Evolutionary conservation across 1,140 invertebrate genomes (phyloP).

Genomic region (Oreohelix idahoensis): DNA sequence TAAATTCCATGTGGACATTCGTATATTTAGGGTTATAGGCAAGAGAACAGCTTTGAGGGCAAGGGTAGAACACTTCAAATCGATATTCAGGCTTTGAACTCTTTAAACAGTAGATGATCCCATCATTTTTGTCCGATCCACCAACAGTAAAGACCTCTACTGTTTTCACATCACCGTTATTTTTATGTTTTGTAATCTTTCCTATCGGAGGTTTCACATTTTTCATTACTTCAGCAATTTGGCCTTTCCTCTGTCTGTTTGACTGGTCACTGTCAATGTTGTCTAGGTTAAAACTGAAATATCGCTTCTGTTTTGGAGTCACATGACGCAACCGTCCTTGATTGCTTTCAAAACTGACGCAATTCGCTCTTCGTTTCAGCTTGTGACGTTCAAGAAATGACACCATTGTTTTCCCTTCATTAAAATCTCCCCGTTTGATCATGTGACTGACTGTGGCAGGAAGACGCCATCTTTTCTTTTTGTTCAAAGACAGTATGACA

Average conservation of each 20-base stretch:
- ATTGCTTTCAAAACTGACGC: constrained; percentile 44
- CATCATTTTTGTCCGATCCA: not conserved
- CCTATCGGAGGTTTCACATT: not conserved
- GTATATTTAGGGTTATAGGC: constrained; percentile 45
- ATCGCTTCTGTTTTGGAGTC: constrained; percentile 12
- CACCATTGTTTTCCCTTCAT: constrained; percentile 30
- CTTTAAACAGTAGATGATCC: not conserved
- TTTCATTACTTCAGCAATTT: not conserved
- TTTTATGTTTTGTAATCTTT: not conserved
- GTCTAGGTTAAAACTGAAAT: constrained; percentile 36
- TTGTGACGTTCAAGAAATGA: constrained; percentile 49
- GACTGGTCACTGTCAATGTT: not conserved
- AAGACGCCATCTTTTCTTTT: constrained; percentile 47
- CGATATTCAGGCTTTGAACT: constrained; percentile 19
- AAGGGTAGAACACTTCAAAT: constrained; percentile 39
- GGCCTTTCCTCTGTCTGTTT: not conserved
- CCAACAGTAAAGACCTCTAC: not conserved
- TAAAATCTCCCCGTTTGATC: constrained; percentile 27
- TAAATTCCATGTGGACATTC: constrained; percentile 9
- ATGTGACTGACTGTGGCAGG: constrained; percentile 37
- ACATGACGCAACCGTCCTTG: constrained; percentile 24
- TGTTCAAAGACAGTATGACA: constrained; percentile 51
- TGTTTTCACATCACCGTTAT: not conserved
- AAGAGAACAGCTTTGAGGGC: constrained; percentile 39
- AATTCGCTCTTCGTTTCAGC: constrained; percentile 45